Percentiles rank a stretch among this genome's conserved stretches.
Evolutionary conservation across 2,113 vertebrate species (phyloP).

Genomic region (Amphilophus citrinellus): DNA sequence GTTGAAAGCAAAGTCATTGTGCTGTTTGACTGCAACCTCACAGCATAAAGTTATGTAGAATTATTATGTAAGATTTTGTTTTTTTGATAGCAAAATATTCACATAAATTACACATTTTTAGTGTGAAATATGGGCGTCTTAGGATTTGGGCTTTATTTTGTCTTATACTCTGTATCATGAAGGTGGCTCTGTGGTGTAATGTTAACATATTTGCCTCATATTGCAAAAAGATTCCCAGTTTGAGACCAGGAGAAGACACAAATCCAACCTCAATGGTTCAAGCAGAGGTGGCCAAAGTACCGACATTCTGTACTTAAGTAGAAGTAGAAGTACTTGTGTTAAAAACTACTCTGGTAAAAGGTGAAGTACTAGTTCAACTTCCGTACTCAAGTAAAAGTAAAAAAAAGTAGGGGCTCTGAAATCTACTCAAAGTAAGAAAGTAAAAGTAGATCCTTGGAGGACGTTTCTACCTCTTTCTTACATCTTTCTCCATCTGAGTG

Average conservation of each 20-base stretch:
- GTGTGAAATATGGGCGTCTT: neutral
- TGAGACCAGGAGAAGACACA: neutral
- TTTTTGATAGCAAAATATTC: neutral
- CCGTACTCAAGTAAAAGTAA: too few relatives aligned
- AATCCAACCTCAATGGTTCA: neutral
- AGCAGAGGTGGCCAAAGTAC: neutral
- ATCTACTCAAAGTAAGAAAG: too few relatives aligned
- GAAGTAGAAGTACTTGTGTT: too few relatives aligned
- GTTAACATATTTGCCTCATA: neutral
- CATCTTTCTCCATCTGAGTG: too few relatives aligned
- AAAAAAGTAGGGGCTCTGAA: too few relatives aligned
- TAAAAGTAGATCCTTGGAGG: too few relatives aligned
- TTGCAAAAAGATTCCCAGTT: neutral
- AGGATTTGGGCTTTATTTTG: neutral
- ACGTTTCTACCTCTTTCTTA: too few relatives aligned
- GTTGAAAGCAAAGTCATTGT: slow-evolving; percentile 36
- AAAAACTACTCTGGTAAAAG: too few relatives aligned
- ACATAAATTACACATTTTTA: neutral
- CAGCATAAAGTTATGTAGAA: slow-evolving; percentile 29
- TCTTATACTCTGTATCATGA: neutral
- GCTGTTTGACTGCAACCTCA: slow-evolving; percentile 5
- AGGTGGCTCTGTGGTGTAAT: neutral
- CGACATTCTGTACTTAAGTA: too few relatives aligned
- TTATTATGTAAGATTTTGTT: neutral
- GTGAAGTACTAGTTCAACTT: too few relatives aligned